These are phyloP conservation scores for Ophioninae sp. DNA, from an alignment of 2,888 invertebrate species.

Conservation along the genomic window DNA sequence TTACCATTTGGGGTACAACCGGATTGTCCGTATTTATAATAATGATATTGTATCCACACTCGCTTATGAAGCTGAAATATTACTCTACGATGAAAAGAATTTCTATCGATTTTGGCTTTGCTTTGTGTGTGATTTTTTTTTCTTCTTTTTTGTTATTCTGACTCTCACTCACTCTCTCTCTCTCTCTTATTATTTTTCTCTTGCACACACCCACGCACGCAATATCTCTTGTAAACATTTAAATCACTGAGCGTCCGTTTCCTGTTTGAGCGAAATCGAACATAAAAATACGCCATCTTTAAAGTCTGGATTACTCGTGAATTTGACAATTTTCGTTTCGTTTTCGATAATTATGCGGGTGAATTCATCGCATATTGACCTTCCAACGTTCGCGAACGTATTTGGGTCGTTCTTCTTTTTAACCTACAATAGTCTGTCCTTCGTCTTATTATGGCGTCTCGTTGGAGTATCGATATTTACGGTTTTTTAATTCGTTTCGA, in stretches of 20 bases:
- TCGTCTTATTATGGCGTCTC: too few relatives aligned
- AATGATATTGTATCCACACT: constrained; percentile 72
- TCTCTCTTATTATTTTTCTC: not conserved
- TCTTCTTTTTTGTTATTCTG: constrained; percentile 31
- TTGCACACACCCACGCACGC: not conserved
- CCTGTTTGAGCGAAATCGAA: constrained; percentile 49
- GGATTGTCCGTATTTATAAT: constrained; percentile 77
- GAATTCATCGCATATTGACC: constrained; percentile 62
- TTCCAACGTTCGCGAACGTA: constrained; percentile 47
- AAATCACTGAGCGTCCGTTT: constrained; percentile 52
- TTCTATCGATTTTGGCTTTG: constrained; percentile 42
- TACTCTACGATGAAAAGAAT: constrained; percentile 38
- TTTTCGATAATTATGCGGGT: constrained; percentile 68
- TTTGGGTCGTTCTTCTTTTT: too few relatives aligned
- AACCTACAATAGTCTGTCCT: too few relatives aligned
- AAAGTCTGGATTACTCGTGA: constrained; percentile 19
- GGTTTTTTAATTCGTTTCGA: too few relatives aligned
- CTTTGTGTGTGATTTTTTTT: constrained; percentile 42
- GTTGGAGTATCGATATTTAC: too few relatives aligned
- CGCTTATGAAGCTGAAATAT: constrained; percentile 42
- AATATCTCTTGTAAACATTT: constrained; percentile 48
- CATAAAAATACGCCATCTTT: constrained; percentile 39
- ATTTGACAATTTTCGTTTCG: constrained; percentile 4
- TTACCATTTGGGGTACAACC: constrained; percentile 69
- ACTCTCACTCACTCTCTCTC: constrained; percentile 41